Base-by-base conservation (phyloP, 64 coral and sea anemone species). In the Stichodactyla helianthus region DNA sequence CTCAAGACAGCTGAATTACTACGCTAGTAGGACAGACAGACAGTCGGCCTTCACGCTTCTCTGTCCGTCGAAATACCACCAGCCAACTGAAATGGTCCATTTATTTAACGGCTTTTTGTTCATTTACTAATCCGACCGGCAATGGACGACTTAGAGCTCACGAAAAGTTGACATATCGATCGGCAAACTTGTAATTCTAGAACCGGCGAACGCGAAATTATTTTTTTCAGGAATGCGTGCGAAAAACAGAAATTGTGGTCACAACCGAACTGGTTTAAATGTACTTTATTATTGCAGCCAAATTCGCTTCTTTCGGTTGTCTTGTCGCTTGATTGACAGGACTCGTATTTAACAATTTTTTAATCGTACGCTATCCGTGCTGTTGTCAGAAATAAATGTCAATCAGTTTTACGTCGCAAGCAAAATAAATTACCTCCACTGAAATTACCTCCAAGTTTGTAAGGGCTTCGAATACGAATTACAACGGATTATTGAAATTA, bases 301-400 rank as follows among this genome's bases (percentile, higher is more conserved):
- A 71, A 26, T 2, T 22, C 65, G 7, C 9, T 25, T 25, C 6
- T 4, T 71, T 71, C 22, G 23, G 20, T 23, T 71, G 20, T 22
- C 7, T 82, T 82, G 79, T 54, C 79, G 25, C 14, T 55, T 82
- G 79, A 54, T 25, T 53, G 79, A 57, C 79, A 82, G 52, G 20
- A 18, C 20, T 82, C 54, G 51, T 19, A 82, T 53, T 82, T 82
- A 57, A 82, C 79, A 17, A 82, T 82, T 82, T 82, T 15, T 82
- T 82, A 50, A 82, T 82, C n/a, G 51, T 26, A 74, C 18, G 7
- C 19, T 20, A 68, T 20, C 19, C 11, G 6, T 58, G 9, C 68
- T 31, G 25, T 31, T 31, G 23, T 74, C 25, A 74, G 10, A 74
- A 31, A 74, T 74, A 31, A 74, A 74, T 31, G 26, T 13, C 68